Evolutionary conservation across 2,113 vertebrate species (phyloP).

Genomic region (Empidonax traillii): DNA sequence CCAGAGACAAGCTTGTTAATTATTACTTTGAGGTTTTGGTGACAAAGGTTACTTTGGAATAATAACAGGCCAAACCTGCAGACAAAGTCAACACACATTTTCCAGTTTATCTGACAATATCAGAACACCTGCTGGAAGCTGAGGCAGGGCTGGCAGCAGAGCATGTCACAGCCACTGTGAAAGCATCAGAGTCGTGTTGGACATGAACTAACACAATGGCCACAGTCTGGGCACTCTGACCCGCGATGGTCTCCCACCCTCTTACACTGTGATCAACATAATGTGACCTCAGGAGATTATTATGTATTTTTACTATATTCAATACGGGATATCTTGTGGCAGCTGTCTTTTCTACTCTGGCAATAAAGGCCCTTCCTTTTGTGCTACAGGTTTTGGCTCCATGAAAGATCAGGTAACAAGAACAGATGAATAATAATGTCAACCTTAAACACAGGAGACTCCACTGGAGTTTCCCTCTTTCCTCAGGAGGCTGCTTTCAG

Average conservation of each 20-base stretch:
- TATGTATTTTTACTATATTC: neutral
- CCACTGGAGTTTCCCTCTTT: neutral
- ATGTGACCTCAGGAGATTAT: neutral
- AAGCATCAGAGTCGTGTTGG: neutral
- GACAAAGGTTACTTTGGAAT: neutral
- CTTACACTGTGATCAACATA: neutral
- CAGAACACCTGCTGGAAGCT: neutral
- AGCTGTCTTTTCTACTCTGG: neutral
- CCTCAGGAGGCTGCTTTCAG: neutral
- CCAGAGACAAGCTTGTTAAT: neutral
- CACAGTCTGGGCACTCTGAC: rapidly evolving
- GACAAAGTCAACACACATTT: neutral
- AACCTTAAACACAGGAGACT: neutral
- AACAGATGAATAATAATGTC: neutral
- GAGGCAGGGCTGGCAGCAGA: neutral
- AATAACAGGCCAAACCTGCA: neutral
- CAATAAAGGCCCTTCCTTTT: neutral
- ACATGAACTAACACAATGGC: neutral
- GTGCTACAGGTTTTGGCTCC: neutral
- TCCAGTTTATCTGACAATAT: neutral
- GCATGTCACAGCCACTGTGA: neutral
- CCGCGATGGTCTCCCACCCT: neutral
- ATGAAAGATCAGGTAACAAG: neutral
- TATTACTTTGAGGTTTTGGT: neutral
- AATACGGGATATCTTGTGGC: neutral